A percentile compares a stretch with the other conserved stretches of the same genome.
Conservation (phyloP, 2,113 vertebrate species). For the Lepus americanus region DNA sequence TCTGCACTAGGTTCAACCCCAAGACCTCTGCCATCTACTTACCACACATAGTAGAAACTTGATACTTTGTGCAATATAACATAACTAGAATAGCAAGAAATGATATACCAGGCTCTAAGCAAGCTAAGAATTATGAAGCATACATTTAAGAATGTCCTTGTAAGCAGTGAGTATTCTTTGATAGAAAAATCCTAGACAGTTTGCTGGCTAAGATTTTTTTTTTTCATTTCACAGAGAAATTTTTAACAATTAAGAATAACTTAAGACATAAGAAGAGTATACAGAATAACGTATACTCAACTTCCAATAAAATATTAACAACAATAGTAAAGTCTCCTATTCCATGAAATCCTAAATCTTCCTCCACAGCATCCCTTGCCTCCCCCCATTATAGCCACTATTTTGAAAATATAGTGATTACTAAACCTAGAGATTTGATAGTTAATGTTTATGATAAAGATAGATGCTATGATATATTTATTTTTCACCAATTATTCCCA, state of each 20-base stretch:
- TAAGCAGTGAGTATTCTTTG: background rate
- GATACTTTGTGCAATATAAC: background rate
- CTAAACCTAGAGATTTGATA: background rate
- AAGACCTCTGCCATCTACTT: background rate
- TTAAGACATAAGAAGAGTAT: background rate
- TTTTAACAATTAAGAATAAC: slow-evolving; percentile 21
- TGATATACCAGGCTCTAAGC: background rate
- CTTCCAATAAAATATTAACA: slow-evolving; percentile 3
- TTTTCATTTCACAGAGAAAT: background rate
- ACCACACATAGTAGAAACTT: background rate
- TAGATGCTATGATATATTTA: background rate
- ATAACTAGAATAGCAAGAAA: background rate
- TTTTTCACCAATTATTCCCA: slow-evolving; percentile 26
- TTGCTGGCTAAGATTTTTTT: background rate
- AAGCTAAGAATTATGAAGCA: slow-evolving; percentile 47
- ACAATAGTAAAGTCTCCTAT: background rate
- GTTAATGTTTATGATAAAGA: background rate
- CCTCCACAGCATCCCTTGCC: background rate
- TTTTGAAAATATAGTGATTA: background rate
- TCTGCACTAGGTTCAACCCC: background rate
- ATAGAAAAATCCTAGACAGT: slow-evolving; percentile 30
- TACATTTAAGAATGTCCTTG: background rate
- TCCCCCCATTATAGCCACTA: background rate
- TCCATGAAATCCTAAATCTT: background rate
- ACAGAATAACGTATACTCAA: background rate